Evolutionary conservation across 2,797 vertebrate species (phyloP).

Genomic region (Dendrocincla tyrannina): DNA sequence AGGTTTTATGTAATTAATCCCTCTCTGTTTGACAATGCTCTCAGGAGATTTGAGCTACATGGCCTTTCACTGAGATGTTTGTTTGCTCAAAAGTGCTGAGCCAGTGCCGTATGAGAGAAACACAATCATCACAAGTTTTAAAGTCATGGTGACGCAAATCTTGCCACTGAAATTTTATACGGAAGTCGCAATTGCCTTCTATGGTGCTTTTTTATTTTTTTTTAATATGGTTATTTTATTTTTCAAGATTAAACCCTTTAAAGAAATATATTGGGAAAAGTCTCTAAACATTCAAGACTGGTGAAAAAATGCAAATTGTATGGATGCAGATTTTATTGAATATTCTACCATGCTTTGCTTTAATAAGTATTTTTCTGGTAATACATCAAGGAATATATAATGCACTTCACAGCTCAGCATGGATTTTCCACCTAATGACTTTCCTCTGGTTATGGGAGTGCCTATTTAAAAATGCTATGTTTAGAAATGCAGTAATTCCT

Average conservation of each 20-base stretch:
- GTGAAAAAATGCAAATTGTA: background rate
- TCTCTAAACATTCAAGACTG: background rate
- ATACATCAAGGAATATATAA: slow-evolving; percentile 42
- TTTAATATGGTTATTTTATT: background rate
- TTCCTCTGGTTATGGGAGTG: background rate
- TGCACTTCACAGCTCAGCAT: slow-evolving; percentile 22
- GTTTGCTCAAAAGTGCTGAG: background rate
- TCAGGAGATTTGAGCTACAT: background rate
- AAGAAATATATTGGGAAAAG: background rate
- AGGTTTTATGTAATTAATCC: background rate
- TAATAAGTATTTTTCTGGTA: slow-evolving; percentile 14
- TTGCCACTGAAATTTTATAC: background rate
- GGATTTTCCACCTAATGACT: slow-evolving; percentile 37
- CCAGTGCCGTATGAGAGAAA: background rate
- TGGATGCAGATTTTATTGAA: background rate
- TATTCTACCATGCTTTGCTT: background rate
- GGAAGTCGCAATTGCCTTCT: background rate
- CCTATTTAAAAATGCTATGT: background rate
- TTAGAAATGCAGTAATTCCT: slow-evolving; percentile 11
- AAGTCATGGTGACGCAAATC: background rate
- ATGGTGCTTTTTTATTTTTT: background rate
- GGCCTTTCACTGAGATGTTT: background rate
- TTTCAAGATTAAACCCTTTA: background rate
- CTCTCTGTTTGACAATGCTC: background rate
- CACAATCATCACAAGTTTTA: background rate